Evolutionary conservation across 2,888 invertebrate genomes (phyloP).

Genomic region (Tyria jacobaeae): DNA sequence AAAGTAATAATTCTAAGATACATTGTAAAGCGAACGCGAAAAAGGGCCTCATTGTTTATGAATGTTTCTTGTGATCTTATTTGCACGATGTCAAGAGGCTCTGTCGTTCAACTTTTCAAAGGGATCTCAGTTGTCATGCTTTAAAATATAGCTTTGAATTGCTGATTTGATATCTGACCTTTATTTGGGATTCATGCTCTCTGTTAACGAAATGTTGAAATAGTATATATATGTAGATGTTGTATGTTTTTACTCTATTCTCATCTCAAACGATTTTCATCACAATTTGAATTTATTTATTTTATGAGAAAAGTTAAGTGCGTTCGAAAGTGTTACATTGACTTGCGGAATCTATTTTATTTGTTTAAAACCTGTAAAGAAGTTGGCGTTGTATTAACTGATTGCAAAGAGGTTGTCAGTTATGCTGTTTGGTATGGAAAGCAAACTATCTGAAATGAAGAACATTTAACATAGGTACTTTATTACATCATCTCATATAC

Average conservation of each 20-base stretch:
- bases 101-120: conserved; percentile 41
- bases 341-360: background rate
- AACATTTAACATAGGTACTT: no score
- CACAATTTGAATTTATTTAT: background rate
- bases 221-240: conserved; percentile 25
- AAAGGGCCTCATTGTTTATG: conserved; percentile 19
- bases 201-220: conserved; percentile 26
- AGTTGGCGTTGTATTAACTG: background rate
- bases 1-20: conserved; percentile 7
- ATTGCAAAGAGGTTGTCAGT: no score
- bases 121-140: conserved; percentile 37
- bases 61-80: conserved; percentile 35
- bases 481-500: no score
- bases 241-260: background rate
- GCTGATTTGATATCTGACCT: conserved; percentile 44
- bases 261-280: conserved; percentile 4
- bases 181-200: conserved; percentile 37
- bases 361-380: background rate
- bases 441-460: no score
- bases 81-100: conserved; percentile 41
- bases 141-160: conserved; percentile 34
- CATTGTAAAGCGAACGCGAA: conserved; percentile 18
- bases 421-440: no score
- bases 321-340: background rate
- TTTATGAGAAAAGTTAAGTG: background rate